Percentiles rank a stretch among this genome's conserved stretches.
These are phyloP conservation scores for Drosophila nigrodunni DNA, from an alignment of 1,140 invertebrate species.

Conservation along the genomic window DNA sequence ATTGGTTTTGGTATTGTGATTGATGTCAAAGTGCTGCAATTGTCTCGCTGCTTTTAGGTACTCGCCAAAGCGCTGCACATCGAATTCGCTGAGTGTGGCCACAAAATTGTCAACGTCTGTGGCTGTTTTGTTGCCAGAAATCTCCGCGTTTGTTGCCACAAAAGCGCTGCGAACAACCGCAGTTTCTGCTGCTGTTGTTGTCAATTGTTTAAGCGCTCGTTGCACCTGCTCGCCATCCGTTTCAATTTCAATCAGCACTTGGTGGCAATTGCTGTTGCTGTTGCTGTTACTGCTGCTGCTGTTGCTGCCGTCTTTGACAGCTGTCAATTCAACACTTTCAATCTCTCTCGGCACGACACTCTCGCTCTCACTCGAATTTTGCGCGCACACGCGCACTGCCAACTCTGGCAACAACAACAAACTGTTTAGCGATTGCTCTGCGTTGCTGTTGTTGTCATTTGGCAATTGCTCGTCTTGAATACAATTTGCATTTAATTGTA, in stretches of 20 bases:
- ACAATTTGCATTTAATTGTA: slow-evolving; percentile 68
- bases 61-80: slow-evolving; percentile 73
- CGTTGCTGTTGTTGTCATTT: slow-evolving; percentile 45
- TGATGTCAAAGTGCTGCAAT: slow-evolving; percentile 54
- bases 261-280: slow-evolving; percentile 15
- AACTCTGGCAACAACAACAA: slow-evolving; percentile 12
- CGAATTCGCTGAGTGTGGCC: slow-evolving; percentile 64
- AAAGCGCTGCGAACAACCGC: slow-evolving; percentile 55
- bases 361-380: slow-evolving; percentile 20
- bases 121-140: slow-evolving; percentile 9
- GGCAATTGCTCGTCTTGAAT: slow-evolving; percentile 47
- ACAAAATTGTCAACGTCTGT: slow-evolving; percentile 38
- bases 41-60: slow-evolving; percentile 68
- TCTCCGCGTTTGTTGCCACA: slow-evolving; percentile 44
- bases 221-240: slow-evolving; percentile 35
- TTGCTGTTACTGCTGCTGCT: background rate
- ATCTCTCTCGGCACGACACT: slow-evolving; percentile 11
- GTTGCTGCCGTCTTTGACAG: slow-evolving; percentile 19
- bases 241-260: slow-evolving; percentile 77
- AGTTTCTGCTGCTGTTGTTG: background rate
- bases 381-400: slow-evolving; percentile 54
- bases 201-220: background rate
- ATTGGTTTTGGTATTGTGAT: slow-evolving; percentile 23
- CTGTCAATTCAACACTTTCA: slow-evolving; percentile 34
- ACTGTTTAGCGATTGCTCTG: slow-evolving; percentile 58